Conservation (phyloP, 2,113 vertebrate genomes). For the Percopsis transmontana region DNA sequence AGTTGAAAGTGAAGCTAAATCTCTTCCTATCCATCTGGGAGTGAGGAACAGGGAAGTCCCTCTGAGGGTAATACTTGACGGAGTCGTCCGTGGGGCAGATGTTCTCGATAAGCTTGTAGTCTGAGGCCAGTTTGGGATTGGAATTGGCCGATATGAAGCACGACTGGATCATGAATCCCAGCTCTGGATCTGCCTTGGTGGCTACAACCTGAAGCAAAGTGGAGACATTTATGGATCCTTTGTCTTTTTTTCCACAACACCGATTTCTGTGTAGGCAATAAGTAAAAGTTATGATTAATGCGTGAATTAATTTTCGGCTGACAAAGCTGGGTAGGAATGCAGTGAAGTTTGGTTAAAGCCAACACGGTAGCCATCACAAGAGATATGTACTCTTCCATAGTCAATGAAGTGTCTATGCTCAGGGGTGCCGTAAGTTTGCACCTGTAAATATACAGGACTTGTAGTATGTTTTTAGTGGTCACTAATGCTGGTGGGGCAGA, state of each 20-base stretch:
- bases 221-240: neutral
- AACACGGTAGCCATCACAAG: too few species aligned
- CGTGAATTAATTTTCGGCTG: neutral
- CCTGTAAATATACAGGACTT: neutral
- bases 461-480: neutral
- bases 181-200: conserved; percentile 82
- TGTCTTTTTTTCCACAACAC: neutral
- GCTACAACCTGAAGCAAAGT: conserved; percentile 82
- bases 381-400: too few species aligned
- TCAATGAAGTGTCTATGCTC: neutral
- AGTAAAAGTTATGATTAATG: neutral
- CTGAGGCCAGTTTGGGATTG: conserved; percentile 76
- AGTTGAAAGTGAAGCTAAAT: conserved; percentile 91
- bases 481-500: neutral
- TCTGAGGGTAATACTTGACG: conserved; percentile 80
- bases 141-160: conserved; percentile 88
- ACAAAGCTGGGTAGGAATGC: neutral
- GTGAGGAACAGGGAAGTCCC: conserved; percentile 64
- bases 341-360: neutral
- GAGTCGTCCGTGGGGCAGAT: conserved; percentile 92
- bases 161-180: conserved; percentile 88
- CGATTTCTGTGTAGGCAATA: neutral
- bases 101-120: conserved; percentile 90
- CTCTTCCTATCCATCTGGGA: conserved; percentile 81
- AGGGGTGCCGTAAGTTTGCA: neutral